Conservation (phyloP, 1,140 invertebrate species). For the Anthonomus grandis region DNA sequence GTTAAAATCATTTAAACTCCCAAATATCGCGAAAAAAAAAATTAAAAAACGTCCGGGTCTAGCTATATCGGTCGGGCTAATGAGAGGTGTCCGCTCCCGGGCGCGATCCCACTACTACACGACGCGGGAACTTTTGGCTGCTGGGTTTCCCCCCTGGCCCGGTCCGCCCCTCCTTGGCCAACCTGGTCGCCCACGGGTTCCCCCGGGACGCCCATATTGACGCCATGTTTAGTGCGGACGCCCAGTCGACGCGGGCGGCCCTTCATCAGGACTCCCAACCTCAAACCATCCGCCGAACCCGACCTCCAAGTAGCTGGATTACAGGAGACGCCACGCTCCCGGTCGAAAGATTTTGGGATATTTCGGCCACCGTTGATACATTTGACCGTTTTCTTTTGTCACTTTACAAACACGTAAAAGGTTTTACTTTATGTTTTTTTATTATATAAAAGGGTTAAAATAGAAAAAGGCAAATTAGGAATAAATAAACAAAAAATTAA, state of each 20-base stretch:
- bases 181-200: conserved; percentile 81
- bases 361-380: too few species aligned
- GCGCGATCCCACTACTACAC: conserved; percentile 96
- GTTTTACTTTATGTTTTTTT: too few species aligned
- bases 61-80: conserved; percentile 82
- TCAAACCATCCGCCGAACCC: conserved; percentile 80
- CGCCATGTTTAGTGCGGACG: conserved; percentile 85
- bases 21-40: too few species aligned
- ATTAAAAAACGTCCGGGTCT: conserved; percentile 75
- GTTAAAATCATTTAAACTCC: too few species aligned
- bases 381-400: too few species aligned
- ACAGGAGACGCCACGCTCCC: conserved; percentile 88
- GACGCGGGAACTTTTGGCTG: conserved; percentile 95
- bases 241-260: conserved; percentile 71
- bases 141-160: conserved; percentile 95
- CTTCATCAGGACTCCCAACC: conserved; percentile 71
- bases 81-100: conserved; percentile 81
- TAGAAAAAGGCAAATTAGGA: too few species aligned
- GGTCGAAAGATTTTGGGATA: too few species aligned
- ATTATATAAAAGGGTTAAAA: too few species aligned
- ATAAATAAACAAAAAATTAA: too few species aligned
- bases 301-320: conserved; percentile 91
- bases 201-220: conserved; percentile 85
- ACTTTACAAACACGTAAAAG: too few species aligned
- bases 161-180: conserved; percentile 89